Base-by-base conservation (phyloP, 2,797 vertebrate genomes). In the Cryptoprocta ferox region DNA sequence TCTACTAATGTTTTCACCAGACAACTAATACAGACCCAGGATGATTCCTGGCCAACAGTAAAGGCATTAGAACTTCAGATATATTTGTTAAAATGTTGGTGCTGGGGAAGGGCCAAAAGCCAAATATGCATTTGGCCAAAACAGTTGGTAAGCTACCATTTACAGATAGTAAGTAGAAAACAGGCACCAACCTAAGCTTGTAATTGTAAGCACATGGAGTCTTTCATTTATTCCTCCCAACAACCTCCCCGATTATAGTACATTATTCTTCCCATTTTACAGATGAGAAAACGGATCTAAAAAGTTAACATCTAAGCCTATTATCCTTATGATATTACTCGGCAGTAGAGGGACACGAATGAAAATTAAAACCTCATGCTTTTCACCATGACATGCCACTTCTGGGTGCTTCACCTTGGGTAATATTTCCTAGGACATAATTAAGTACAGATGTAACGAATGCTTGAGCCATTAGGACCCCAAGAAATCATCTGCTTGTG, bases 391-490 rank as follows among this genome's bases (percentile, higher is more conserved):
- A 56, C 9, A 32, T 80, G 66, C 37, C 37, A 50, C 70, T 91
- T 92, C 42, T 97, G 70, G 35, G 26, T 63, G 39, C n/a, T 94
- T 96, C 30, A 92, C 92, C 81, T 91, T 75, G 28, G 26, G 42
- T 94, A 32, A 37, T 39, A 42, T 91, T 91, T 66, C 75, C 78
- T 66, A n/a, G 85, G 89, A 97, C 93, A 92, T 94, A 97, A 97
- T 92, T 96, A 92, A 65, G 88, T 83, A 90, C 94, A 97, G 96
- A 97, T 84, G 86, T 97, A 97, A 95, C 91, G 68, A 96, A 97
- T 79, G 45, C n/a, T 92, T 96, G 90, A 78, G 75, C 89, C 87
- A 81, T 96, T 95, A 95, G 89, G 89, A 94, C 86, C 50, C 91
- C 94, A 95, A 95, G 96, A 89, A 89, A 92, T 78, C 82, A 86